A percentile compares a stretch with the other conserved stretches of the same genome.
These are phyloP conservation scores for Chymomyza procnemis DNA, from an alignment of 2,888 invertebrate species.

Conservation along the genomic window DNA sequence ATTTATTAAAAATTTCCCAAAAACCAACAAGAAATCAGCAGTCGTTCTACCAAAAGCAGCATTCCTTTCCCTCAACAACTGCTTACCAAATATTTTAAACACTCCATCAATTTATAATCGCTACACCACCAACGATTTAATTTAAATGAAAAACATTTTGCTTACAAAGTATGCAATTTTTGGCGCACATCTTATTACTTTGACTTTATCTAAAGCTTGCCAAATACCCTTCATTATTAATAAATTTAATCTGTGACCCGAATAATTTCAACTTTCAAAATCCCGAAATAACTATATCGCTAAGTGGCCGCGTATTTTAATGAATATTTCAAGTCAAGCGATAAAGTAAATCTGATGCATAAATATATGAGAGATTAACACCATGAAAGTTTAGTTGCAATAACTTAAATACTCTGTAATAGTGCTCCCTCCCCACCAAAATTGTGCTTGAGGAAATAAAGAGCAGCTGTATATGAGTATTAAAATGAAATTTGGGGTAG, in stretches of 20 bases:
- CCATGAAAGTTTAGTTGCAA: slow-evolving; percentile 21
- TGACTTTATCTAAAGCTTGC: slow-evolving; percentile 21
- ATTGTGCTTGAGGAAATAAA: no score
- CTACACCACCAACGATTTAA: not conserved
- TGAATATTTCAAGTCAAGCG: slow-evolving; percentile 42
- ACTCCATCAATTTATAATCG: not conserved
- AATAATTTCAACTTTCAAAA: slow-evolving; percentile 16
- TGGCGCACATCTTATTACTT: not conserved
- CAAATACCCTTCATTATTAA: slow-evolving; percentile 37
- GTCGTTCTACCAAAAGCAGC: no score
- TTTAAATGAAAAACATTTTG: not conserved
- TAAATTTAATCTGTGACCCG: slow-evolving; percentile 27
- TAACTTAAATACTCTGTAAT: no score
- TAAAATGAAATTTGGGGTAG: not conserved
- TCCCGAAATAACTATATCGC: slow-evolving; percentile 10
- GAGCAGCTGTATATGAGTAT: slow-evolving; percentile 34
- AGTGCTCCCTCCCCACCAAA: not conserved
- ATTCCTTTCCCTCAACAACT: not conserved
- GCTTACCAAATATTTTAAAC: not conserved
- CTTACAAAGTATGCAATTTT: not conserved
- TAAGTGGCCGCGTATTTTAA: slow-evolving; percentile 50
- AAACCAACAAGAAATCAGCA: no score
- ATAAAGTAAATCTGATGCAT: slow-evolving; percentile 58
- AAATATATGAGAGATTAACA: slow-evolving; percentile 32
- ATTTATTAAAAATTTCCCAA: no score